These are phyloP conservation scores for Agrochola circellaris DNA, from an alignment of 2,888 invertebrate species.

Conservation along the genomic window DNA sequence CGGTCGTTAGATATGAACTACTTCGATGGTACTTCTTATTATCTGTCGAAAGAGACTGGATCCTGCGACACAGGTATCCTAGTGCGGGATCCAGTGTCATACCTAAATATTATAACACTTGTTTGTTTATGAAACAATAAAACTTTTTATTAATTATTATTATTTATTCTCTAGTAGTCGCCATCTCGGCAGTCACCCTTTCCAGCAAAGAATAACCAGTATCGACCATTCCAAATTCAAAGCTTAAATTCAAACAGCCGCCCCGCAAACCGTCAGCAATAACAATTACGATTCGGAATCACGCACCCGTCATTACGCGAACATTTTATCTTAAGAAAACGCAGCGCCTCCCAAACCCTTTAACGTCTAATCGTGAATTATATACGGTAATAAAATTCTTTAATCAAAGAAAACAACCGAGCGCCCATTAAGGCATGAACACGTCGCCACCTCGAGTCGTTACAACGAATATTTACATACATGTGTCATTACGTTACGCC, in stretches of 20 bases:
- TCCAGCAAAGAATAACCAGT: slow-evolving; percentile 1
- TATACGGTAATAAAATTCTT: slow-evolving; percentile 90
- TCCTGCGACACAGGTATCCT: too few relatives aligned
- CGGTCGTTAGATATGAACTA: too few relatives aligned
- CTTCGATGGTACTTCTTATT: too few relatives aligned
- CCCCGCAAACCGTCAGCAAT: slow-evolving; percentile 72
- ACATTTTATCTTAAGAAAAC: slow-evolving; percentile 85
- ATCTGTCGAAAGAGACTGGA: too few relatives aligned
- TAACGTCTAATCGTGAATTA: slow-evolving; percentile 90
- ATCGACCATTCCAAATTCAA: slow-evolving; percentile 48
- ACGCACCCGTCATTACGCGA: slow-evolving; percentile 88
- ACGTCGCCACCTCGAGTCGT: slow-evolving; percentile 89
- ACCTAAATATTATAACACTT: too few relatives aligned
- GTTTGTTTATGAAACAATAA: too few relatives aligned
- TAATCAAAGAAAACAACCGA: slow-evolving; percentile 91
- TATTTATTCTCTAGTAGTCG: not conserved
- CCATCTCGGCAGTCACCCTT: not conserved
- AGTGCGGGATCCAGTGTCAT: too few relatives aligned
- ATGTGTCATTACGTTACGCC: slow-evolving; percentile 87
- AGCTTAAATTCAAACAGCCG: slow-evolving; percentile 70
- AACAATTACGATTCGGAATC: slow-evolving; percentile 89
- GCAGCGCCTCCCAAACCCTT: slow-evolving; percentile 84
- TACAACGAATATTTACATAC: slow-evolving; percentile 90
- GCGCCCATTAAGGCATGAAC: slow-evolving; percentile 88
- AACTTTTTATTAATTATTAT: too few relatives aligned